Base-by-base conservation (phyloP, 1,140 invertebrate genomes). In the Trinorchestia longiramus region DNA sequence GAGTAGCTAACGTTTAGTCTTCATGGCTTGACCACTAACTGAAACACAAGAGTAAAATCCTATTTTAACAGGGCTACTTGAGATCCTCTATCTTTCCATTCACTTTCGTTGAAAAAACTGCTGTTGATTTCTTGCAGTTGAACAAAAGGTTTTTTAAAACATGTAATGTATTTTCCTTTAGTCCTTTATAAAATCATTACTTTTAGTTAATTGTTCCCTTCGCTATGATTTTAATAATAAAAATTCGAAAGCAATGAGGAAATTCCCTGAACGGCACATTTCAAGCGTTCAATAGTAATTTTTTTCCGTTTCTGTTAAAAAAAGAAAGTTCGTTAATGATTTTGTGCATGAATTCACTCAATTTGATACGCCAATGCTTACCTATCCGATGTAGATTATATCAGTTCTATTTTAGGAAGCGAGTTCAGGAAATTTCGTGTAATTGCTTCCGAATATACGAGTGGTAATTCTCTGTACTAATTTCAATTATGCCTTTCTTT, bases 401-500 rank as follows among this genome's bases (percentile, higher is more conserved):
- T 36, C 15, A 77, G 28, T 36, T 36, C 28, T 23, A 77, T 36
- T 11, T 36, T 36, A 36, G 28, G 28, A 77, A 77, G 15, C 3
- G 62, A 23, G 28, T 28, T 77, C 8, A 19, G 28, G 1, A 1
- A 77, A 19, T 36, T 77, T 36, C 62, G 1, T 77, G 62, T 3
- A 77, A 77, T 77, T 77, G 62, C 62, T 77, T 77, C 62, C 28
- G 62, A 28, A 77, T 77, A 77, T 77, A 77, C 62, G 62, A 77
- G 62, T 77, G 62, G 62, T 77, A 23, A 77, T 77, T 77, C 62
- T 77, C 62, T 77, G 47, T 47, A 42, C 44, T 62, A 95, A 47
- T 95, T 95, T 90, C 8, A 87, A 95, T 43, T 95, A 44, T 77
- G n/a, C n/a, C 47, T 41, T 95, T 45, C 0, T 47, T 36, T 57